These are phyloP conservation scores for Ceratoteleas bidentatus DNA, from an alignment of 1,140 invertebrate genomes.

Conservation along the genomic window DNA sequence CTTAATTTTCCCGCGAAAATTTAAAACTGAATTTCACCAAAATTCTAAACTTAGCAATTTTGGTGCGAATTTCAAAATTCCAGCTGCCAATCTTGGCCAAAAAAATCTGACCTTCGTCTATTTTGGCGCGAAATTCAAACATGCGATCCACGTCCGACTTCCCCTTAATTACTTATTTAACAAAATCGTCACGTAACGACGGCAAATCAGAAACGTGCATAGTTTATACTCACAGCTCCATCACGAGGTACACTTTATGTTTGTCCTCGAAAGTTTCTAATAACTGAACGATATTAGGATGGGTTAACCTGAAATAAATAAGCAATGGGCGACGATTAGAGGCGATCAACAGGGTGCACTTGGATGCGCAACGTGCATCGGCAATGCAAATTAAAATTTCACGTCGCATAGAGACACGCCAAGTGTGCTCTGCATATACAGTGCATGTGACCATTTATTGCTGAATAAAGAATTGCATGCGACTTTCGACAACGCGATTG, in stretches of 20 bases:
- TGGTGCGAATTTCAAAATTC: too few species aligned
- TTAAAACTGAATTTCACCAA: too few species aligned
- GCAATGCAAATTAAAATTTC: constrained; percentile 7
- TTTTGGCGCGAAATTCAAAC: too few species aligned
- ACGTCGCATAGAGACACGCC: background rate
- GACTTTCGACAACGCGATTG: too few species aligned
- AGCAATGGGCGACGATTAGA: constrained; percentile 14
- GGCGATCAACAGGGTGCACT: constrained; percentile 5
- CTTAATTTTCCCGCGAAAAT: too few species aligned
- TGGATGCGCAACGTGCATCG: constrained; percentile 11
- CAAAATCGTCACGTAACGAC: background rate
- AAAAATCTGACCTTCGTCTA: too few species aligned
- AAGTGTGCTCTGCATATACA: background rate
- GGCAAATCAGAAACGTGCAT: too few species aligned
- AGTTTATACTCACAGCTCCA: constrained; percentile 94
- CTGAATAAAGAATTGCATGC: background rate
- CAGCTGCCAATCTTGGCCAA: too few species aligned
- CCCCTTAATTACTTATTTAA: background rate
- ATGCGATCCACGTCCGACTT: too few species aligned
- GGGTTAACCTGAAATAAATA: constrained; percentile 91
- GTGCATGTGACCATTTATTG: constrained; percentile 28
- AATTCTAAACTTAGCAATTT: too few species aligned
- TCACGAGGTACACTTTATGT: constrained; percentile 98
- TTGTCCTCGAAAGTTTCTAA: constrained; percentile 99
- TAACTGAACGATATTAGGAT: constrained; percentile 99